Base-by-base conservation (phyloP, 2,888 invertebrate species). In the Busseola fusca region DNA sequence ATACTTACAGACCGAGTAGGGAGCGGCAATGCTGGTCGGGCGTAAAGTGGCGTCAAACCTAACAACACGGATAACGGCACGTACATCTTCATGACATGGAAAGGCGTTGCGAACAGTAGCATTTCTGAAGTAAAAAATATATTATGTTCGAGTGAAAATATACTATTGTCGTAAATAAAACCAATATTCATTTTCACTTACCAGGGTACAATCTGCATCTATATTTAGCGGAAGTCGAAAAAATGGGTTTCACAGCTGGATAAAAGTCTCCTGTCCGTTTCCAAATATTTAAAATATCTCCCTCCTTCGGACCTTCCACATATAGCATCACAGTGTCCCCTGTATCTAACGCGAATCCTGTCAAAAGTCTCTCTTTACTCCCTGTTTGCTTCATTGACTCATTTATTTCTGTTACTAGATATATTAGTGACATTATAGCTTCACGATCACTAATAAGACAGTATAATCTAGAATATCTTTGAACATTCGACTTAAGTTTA, bases 281-380 rank as follows among this genome's bases (percentile, higher is more conserved):
- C 92, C 93, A 95, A 30, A 95, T n/a, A n/a, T n/a, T 82, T 60
- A 93, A 86, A 69, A 95, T 92, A 5, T 87, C 66, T 0, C 93
- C 91, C 76, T 94, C 91, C 71, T 85, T 90, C 52, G 88, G 90
- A 7, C 95, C 95, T 86, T 95, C 95, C 4, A 93, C 69, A 63
- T 87, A 95, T 60, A 94, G 84, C 21, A 94, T 27, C 0, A 91
- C 89, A 10, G 78, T 77, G 71, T 89, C 87, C 0, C 94, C 93
- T 2, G 90, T 89, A 78, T 95, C 93, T n/a, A 94, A 27, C 34
- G 89, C 90, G 82, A 95, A 95, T 6, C 95, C 95, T 34, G 95
- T 92, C 50, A 95, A 72, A 50, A 90, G 64, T 16, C 90, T 86
- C 16, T 87, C 76, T 70, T 45, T 87, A 7, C 76, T 81, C 1